Conservation (phyloP, 2,113 vertebrate genomes). For the Lophotis ruficrista region DNA sequence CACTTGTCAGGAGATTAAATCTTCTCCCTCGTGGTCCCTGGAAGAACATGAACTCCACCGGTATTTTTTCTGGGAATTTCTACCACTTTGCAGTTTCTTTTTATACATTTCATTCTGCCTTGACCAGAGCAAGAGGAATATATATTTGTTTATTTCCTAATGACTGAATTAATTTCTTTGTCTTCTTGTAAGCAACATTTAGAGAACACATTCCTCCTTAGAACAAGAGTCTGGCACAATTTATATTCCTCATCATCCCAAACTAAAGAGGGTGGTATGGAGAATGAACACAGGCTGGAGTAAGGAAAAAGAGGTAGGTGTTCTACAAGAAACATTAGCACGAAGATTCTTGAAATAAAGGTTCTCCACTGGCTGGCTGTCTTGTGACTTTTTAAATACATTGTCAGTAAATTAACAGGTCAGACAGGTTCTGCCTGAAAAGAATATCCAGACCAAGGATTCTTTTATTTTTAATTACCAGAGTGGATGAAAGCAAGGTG, state of each 20-base stretch:
- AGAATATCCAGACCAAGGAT: background rate
- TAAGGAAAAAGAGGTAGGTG: background rate
- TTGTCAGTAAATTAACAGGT: slow-evolving; percentile 41
- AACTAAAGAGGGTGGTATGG: background rate
- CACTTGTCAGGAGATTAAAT: background rate
- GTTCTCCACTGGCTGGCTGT: background rate
- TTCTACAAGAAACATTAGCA: background rate
- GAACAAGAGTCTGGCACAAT: background rate
- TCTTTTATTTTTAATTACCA: slow-evolving; percentile 50
- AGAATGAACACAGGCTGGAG: background rate
- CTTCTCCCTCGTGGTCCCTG: background rate
- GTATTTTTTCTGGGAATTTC: background rate
- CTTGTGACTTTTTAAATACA: slow-evolving; percentile 1
- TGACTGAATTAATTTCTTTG: background rate
- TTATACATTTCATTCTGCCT: background rate
- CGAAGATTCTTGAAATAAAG: background rate
- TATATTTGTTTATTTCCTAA: background rate
- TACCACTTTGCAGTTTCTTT: background rate
- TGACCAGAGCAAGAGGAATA: background rate
- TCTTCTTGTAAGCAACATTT: background rate
- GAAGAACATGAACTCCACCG: background rate
- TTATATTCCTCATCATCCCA: background rate
- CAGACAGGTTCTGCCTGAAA: slow-evolving; percentile 61
- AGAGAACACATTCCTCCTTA: background rate
- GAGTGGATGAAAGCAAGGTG: slow-evolving; percentile 59